Evolutionary conservation across 2,113 vertebrate species (phyloP).

Genomic region (Penelope pileata): DNA sequence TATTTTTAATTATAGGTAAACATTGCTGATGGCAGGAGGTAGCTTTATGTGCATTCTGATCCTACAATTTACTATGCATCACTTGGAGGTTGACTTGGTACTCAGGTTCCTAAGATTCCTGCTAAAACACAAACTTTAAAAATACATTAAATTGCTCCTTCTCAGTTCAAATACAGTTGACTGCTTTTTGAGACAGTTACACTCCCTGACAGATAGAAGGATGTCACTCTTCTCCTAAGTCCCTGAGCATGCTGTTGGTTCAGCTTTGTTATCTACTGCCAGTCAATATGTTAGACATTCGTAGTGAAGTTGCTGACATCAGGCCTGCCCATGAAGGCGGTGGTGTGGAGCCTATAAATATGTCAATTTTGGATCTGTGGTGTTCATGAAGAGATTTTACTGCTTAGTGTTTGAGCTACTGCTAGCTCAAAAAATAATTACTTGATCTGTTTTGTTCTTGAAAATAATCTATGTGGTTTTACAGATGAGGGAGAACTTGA

Average conservation of each 20-base stretch:
- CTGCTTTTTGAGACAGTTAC: slow-evolving; percentile 13
- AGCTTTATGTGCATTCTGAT: not conserved
- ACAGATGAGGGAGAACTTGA: not conserved
- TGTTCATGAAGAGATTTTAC: not conserved
- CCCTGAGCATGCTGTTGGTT: not conserved
- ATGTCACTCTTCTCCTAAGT: not conserved
- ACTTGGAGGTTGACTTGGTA: not conserved
- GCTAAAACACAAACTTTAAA: not conserved
- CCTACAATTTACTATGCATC: not conserved
- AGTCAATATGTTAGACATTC: not conserved
- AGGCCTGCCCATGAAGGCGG: not conserved
- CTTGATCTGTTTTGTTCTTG: not conserved
- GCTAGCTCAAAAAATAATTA: not conserved
- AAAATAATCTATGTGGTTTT: not conserved
- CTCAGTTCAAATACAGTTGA: not conserved
- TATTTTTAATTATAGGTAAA: not conserved
- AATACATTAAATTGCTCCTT: not conserved
- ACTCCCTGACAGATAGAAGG: not conserved
- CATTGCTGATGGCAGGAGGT: not conserved
- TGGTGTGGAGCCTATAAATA: not conserved
- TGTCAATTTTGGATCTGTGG: not conserved
- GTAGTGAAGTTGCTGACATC: not conserved
- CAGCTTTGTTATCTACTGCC: not conserved
- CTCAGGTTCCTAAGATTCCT: not conserved
- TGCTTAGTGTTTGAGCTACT: not conserved